Evolutionary conservation across 2,888 invertebrate genomes (phyloP).

Genomic region (Drosophila prolongata): DNA sequence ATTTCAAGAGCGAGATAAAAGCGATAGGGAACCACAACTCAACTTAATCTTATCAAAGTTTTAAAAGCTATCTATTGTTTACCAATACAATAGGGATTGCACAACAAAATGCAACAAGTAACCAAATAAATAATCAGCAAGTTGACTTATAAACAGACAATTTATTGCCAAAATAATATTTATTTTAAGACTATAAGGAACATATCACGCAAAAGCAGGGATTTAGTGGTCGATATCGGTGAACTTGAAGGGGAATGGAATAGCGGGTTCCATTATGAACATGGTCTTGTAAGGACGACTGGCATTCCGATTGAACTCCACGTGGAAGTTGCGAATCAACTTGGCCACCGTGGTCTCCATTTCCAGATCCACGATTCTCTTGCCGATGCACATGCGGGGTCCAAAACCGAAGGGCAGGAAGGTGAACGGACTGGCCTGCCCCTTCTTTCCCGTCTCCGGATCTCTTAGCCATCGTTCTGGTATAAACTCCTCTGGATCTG

Average conservation of each 20-base stretch:
- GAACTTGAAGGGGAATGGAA: constrained; percentile 82
- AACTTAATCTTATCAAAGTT: constrained; percentile 9
- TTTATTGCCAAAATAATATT: constrained; percentile 5
- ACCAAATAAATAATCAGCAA: background rate
- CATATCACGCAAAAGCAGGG: background rate
- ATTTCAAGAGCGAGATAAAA: background rate
- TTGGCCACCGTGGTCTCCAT: constrained; percentile 86
- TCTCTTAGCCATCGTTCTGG: constrained; percentile 90
- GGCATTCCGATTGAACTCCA: constrained; percentile 73
- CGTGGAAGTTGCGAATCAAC: constrained; percentile 75
- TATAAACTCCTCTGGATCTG: constrained; percentile 86
- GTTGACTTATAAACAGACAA: background rate
- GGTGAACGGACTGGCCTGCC: constrained; percentile 85
- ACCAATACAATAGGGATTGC: background rate
- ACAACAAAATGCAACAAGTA: background rate
- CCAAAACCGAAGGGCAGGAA: constrained; percentile 89
- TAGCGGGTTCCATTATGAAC: constrained; percentile 78
- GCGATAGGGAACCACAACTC: constrained; percentile 5
- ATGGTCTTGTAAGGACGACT: constrained; percentile 61
- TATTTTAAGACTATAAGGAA: constrained; percentile 1
- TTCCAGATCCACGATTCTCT: constrained; percentile 90
- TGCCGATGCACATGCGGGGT: constrained; percentile 88
- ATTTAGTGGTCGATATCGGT: constrained; percentile 56
- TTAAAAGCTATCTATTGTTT: background rate
- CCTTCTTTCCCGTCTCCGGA: constrained; percentile 44